phyloP scores from a whole-genome alignment of 23 tunicate genomes.

The Halocynthia aurantium region DNA sequence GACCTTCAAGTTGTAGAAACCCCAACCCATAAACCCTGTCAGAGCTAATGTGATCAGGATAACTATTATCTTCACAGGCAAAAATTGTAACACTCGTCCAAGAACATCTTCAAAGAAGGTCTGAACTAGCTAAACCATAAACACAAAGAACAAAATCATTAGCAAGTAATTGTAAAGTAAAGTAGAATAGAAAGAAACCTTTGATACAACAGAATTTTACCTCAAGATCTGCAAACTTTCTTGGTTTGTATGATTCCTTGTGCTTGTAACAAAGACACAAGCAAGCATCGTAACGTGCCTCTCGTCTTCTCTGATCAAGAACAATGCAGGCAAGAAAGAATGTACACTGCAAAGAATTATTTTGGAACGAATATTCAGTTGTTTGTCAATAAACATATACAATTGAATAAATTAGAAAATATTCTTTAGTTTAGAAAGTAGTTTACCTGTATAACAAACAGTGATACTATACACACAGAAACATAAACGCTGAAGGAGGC shows the following conservation, averaged over 20 bases:
- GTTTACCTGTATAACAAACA: slow-evolving; percentile 22
- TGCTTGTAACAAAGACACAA: slow-evolving; percentile 13
- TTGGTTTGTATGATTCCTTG: slow-evolving; percentile 17
- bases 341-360: slow-evolving; percentile 4
- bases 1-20: slow-evolving; percentile 13
- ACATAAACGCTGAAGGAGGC: slow-evolving; percentile 27
- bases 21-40: slow-evolving; percentile 26
- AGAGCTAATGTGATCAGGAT: slow-evolving; percentile 10
- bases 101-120: slow-evolving; percentile 19
- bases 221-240: slow-evolving; percentile 20
- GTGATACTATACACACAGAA: slow-evolving; percentile 10
- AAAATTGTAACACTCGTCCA: background rate
- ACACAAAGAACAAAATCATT: background rate
- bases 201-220: background rate
- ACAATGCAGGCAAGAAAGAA: slow-evolving; percentile 21
- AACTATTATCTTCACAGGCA: background rate
- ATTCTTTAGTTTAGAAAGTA: background rate
- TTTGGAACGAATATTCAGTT: background rate
- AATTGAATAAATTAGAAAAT: background rate
- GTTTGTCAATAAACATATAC: background rate
- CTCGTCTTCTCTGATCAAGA: slow-evolving; percentile 20
- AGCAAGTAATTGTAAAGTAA: background rate
- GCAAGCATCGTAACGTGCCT: slow-evolving; percentile 16
- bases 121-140: slow-evolving; percentile 4
- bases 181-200: background rate